A percentile compares a stretch with the other conserved stretches of the same genome.
phyloP scores from a whole-genome alignment of 2,888 invertebrate genomes.

The Drosophila greeni region DNA sequence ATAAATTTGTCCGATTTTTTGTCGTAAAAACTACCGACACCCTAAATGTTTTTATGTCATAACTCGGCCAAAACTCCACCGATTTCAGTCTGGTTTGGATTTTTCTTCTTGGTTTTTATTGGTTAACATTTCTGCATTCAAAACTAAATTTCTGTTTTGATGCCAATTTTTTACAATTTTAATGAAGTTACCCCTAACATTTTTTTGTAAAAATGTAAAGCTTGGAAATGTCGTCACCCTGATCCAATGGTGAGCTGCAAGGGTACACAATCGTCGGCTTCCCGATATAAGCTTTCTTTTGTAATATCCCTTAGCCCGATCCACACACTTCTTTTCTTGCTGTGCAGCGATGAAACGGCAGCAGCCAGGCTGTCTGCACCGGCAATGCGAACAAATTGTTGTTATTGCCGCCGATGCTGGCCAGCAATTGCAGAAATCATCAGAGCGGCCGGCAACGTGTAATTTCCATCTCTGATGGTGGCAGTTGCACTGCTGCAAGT shows the following conservation, averaged over 20 bases:
- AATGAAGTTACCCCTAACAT: too few relatives aligned
- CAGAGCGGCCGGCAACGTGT: conserved; percentile 62
- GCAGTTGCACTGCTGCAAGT: conserved; percentile 32
- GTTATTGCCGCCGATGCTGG: conserved; percentile 50
- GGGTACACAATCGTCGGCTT: background rate
- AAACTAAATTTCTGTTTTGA: too few relatives aligned
- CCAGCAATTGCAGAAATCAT: conserved; percentile 71
- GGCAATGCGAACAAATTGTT: conserved; percentile 33
- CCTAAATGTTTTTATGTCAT: too few relatives aligned
- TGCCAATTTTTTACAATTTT: too few relatives aligned
- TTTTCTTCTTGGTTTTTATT: too few relatives aligned
- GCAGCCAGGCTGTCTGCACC: conserved; percentile 64
- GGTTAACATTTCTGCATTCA: too few relatives aligned
- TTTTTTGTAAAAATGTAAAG: too few relatives aligned
- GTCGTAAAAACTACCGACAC: too few relatives aligned
- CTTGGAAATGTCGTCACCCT: too few relatives aligned
- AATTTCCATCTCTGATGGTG: conserved; percentile 60
- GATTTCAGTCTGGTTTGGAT: too few relatives aligned
- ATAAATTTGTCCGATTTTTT: too few relatives aligned
- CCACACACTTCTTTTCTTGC: background rate
- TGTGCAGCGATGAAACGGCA: conserved; percentile 17
- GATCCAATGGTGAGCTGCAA: background rate
- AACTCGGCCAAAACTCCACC: too few relatives aligned
- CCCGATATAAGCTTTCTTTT: background rate
- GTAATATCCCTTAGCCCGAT: background rate